Evolutionary conservation across 2,888 invertebrate species (phyloP), one percentile per base, ranked within the genome.

Genomic region (Argyresthia goedartella): DNA sequence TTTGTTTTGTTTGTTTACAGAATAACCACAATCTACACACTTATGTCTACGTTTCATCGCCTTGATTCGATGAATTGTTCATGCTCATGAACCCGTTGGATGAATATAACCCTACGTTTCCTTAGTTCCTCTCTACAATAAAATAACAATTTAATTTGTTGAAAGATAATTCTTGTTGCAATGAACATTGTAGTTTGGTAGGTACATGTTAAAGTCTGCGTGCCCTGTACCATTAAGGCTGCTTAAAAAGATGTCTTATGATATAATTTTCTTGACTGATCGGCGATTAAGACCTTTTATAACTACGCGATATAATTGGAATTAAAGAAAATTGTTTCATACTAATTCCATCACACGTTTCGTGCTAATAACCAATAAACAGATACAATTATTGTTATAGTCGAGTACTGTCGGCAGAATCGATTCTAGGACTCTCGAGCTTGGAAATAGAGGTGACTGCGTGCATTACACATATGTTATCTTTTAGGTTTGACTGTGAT

Each of bases 351-450:
- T 46, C 52, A 49, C 49, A 42, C 49, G 49, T 52, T 25, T 52
- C 67, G 67, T 67, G 70, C 54, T 61, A 66, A 71, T 67, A 60
- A 60, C 61, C 71, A 69, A 74, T 79, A 73, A 74, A 25, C 43
- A 53, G 52, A 9, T 35, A 48, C 34, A 50, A 67, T 69, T 60
- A 66, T 60, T 71, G 65, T 69, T 68, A 68, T 71, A 66, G 65
- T 61, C 63, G 8, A 14, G 44, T 15, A 4, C 44, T 39, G 39
- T 39, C 16, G 3, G 6, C 25, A 25, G 25, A 2, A 25, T 25
- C 6, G 25, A 25, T 25, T 25, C 25, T 25, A 6, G 25, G 25
- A 25, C 25, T 25, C 2, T 25, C 25, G 25, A 25, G 25, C 2
- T 25, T 25, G 25, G 25, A 25, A 25, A 25, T 25, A 25, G 25